phyloP scores from a whole-genome alignment of 2,797 vertebrate genomes.

The Sandelia bainsii region DNA sequence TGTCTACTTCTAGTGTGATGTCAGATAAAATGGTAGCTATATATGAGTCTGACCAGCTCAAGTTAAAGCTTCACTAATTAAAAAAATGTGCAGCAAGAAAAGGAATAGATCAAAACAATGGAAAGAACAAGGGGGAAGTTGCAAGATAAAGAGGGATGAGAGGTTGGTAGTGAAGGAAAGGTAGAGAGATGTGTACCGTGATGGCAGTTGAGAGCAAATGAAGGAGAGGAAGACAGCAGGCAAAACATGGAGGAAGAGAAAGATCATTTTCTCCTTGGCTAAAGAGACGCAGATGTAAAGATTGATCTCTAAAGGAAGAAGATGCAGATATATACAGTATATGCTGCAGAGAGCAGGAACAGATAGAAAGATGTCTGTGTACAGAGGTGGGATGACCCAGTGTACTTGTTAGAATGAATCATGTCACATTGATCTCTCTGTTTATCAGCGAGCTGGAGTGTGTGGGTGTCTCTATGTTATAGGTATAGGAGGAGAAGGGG shows the following conservation, averaged over 20 bases:
- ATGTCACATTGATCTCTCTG: constrained; percentile 58
- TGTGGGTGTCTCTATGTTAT: constrained; percentile 3
- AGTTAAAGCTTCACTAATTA: constrained; percentile 5
- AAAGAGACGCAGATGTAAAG: constrained; percentile 38
- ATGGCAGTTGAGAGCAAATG: constrained; percentile 24
- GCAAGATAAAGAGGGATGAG: constrained; percentile 21
- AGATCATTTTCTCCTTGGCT: constrained; percentile 21
- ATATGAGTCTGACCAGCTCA: not conserved
- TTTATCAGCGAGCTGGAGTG: constrained; percentile 19
- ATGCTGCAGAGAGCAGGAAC: constrained; percentile 26
- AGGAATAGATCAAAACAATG: not conserved
- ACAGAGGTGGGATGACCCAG: constrained; percentile 41
- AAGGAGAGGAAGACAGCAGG: constrained; percentile 16
- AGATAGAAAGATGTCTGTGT: not conserved
- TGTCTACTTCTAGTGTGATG: too few species aligned
- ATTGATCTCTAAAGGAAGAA: constrained; percentile 36
- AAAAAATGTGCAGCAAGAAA: not conserved
- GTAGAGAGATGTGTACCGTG: not conserved
- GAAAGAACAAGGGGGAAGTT: not conserved
- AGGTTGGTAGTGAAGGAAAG: constrained; percentile 12
- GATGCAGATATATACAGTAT: constrained; percentile 23
- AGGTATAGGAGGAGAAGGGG: not conserved
- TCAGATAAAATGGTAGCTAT: not conserved
- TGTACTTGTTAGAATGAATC: constrained; percentile 57
- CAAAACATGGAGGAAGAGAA: constrained; percentile 41